Conservation (phyloP, 2,888 invertebrate species). For the Phyllotreta striolata region DNA sequence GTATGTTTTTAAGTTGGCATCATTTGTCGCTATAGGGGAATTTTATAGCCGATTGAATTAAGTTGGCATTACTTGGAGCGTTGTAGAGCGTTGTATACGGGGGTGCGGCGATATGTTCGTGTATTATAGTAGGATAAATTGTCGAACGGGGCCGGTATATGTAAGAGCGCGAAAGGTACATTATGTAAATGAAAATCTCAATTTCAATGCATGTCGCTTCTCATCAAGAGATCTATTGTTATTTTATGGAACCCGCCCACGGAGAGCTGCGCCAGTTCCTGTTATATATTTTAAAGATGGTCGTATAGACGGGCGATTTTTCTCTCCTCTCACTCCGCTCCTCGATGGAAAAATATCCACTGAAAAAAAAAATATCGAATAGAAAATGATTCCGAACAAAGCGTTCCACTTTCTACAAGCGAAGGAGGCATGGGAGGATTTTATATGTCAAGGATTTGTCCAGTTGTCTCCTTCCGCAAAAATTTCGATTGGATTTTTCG, state of each 20-base stretch:
- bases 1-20: background rate
- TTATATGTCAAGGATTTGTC: too few relatives aligned
- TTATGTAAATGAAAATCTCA: conserved; percentile 44
- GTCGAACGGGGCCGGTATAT: too few relatives aligned
- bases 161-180: conserved; percentile 23
- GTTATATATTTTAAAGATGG: conserved; percentile 39
- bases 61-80: too few relatives aligned
- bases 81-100: too few relatives aligned
- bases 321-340: conserved; percentile 18
- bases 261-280: conserved; percentile 39
- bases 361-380: background rate
- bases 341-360: too few relatives aligned
- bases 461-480: too few relatives aligned
- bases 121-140: conserved; percentile 1
- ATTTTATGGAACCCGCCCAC: conserved; percentile 40
- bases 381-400: conserved; percentile 23
- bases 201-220: conserved; percentile 43
- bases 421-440: conserved; percentile 10
- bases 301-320: conserved; percentile 19
- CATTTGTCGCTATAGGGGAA: too few relatives aligned
- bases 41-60: too few relatives aligned
- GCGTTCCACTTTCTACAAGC: conserved; percentile 37
- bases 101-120: too few relatives aligned
- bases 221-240: conserved; percentile 46
- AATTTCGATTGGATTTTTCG: too few relatives aligned